phyloP scores from a whole-genome alignment of 1,140 invertebrate genomes.

The Drosophila sproati region DNA sequence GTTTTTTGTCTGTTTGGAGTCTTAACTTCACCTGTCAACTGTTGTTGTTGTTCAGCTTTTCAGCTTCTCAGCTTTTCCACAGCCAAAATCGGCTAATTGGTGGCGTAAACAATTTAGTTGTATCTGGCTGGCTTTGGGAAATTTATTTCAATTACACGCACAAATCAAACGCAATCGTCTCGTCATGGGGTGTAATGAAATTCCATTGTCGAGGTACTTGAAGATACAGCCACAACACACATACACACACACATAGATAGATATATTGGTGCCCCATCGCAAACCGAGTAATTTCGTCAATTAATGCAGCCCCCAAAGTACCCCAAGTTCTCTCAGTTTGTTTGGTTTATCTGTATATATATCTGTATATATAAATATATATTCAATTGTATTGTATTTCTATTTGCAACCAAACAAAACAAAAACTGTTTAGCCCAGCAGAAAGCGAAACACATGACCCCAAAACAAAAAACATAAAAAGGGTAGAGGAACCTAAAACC shows the following conservation, averaged over 20 bases:
- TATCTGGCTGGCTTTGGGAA: not conserved
- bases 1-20: not conserved
- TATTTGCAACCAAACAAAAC: constrained; percentile 9
- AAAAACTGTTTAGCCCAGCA: constrained; percentile 44
- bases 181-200: constrained; percentile 35
- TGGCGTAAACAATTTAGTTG: constrained; percentile 26
- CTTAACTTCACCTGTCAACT: constrained; percentile 7
- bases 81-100: constrained; percentile 1
- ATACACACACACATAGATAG: not conserved
- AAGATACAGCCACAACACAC: not conserved
- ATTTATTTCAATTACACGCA: constrained; percentile 51
- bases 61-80: not conserved
- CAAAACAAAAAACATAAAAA: constrained; percentile 25
- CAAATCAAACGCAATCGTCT: constrained; percentile 39
- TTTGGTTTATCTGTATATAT: constrained; percentile 1
- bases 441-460: constrained; percentile 48
- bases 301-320: constrained; percentile 12
- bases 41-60: not conserved
- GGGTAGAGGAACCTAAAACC: constrained; percentile 23
- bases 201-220: constrained; percentile 26
- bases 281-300: constrained; percentile 26
- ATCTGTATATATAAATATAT: not conserved
- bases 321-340: not conserved
- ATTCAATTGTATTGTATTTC: constrained; percentile 45
- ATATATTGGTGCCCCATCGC: not conserved